Evolutionary conservation across 2,113 vertebrate species (phyloP).

Genomic region (Pseudorhombus dupliciocellatus): DNA sequence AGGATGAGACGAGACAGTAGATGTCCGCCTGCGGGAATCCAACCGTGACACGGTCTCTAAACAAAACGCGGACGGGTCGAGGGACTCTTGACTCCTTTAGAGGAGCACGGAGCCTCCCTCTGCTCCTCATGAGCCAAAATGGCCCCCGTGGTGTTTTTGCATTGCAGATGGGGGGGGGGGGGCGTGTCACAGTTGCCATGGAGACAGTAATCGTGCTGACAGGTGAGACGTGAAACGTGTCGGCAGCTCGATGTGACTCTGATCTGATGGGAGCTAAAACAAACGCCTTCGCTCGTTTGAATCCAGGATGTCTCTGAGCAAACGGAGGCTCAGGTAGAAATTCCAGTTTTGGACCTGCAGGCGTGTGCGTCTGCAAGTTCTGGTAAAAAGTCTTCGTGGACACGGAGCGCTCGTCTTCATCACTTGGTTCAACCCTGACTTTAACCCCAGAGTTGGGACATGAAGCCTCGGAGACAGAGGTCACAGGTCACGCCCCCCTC

Average conservation of each 20-base stretch:
- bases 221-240: slow-evolving; percentile 50
- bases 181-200: slow-evolving; percentile 32
- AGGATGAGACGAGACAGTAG: background rate
- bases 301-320: slow-evolving; percentile 16
- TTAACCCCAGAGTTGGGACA: no score
- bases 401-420: no score
- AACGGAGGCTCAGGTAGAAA: slow-evolving; percentile 5
- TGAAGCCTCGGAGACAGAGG: background rate
- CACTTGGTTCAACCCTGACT: no score
- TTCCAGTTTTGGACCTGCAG: slow-evolving; percentile 31
- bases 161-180: background rate
- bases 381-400: no score
- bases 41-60: background rate
- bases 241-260: no score
- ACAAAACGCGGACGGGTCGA: no score
- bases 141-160: background rate
- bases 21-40: no score
- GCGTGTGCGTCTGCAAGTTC: background rate
- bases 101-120: background rate
- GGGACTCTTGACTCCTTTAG: no score
- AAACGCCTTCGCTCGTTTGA: slow-evolving; percentile 24
- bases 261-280: no score
- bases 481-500: slow-evolving; percentile 30
- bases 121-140: background rate
- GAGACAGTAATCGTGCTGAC: slow-evolving; percentile 36